These are phyloP conservation scores for Anabas testudineus DNA, from an alignment of 2,797 vertebrate species.

Conservation along the genomic window DNA sequence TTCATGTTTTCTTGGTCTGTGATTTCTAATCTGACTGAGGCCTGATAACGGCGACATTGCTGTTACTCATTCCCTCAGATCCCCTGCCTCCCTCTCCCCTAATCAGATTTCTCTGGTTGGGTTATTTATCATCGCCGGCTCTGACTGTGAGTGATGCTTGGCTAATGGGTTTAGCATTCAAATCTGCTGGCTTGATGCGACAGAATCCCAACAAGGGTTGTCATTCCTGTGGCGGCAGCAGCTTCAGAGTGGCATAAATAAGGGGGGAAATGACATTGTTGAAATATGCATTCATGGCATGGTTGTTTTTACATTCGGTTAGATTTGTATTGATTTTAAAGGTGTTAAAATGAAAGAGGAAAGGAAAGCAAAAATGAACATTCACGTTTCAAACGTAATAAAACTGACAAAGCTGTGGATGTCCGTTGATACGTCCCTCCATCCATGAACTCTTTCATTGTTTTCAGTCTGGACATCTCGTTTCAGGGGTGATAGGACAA, in stretches of 20 bases:
- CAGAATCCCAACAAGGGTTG: slow-evolving; percentile 82
- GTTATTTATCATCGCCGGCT: slow-evolving; percentile 84
- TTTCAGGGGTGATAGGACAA: slow-evolving; percentile 16
- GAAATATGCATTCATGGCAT: slow-evolving; percentile 74
- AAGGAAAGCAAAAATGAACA: neutral
- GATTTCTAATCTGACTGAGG: slow-evolving; percentile 82
- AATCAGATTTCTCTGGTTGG: slow-evolving; percentile 84
- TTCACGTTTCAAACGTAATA: slow-evolving; percentile 26
- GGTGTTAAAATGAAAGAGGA: slow-evolving; percentile 56
- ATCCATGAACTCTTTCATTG: slow-evolving; percentile 8
- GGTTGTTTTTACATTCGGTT: slow-evolving; percentile 66
- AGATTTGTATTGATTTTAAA: slow-evolving; percentile 74
- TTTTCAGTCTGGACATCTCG: slow-evolving; percentile 24
- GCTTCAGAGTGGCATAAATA: slow-evolving; percentile 72
- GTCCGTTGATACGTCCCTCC: neutral
- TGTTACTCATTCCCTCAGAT: slow-evolving; percentile 82
- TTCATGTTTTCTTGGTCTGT: slow-evolving; percentile 79
- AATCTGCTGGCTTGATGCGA: slow-evolving; percentile 80
- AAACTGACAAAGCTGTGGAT: slow-evolving; percentile 25
- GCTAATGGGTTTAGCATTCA: slow-evolving; percentile 86
- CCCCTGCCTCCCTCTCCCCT: slow-evolving; percentile 77
- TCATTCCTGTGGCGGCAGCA: slow-evolving; percentile 72
- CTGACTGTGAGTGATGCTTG: slow-evolving; percentile 85
- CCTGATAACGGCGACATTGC: slow-evolving; percentile 78
- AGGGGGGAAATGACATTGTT: slow-evolving; percentile 72